Evolutionary conservation across 1,140 invertebrate species (phyloP), one percentile per base, ranked within the genome.

Genomic region (Drosophila willistoni): DNA sequence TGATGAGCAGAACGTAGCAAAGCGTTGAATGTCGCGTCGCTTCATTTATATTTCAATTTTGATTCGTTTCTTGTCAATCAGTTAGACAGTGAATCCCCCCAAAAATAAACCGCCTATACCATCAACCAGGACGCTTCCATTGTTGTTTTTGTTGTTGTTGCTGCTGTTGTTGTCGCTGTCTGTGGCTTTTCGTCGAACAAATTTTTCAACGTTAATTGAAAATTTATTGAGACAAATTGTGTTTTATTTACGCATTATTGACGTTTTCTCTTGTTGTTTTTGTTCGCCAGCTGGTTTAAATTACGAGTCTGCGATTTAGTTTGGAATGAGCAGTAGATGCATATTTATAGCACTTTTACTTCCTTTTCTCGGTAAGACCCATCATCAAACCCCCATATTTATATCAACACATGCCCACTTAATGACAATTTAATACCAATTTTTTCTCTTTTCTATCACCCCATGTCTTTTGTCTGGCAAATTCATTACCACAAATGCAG

Each of bases 141-240:
- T 33, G 56, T 44, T 29, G 29, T 29, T 59, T 19, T 42, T 17
- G 55, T 59, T 47, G 55, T 51, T 47, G 67, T 51, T 47, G 67
- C 22, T 39, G 44, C 44, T 76, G 55, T 66, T 83, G 70, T 68
- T 69, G 71, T 68, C 66, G 51, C 81, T 83, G 68, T 77, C 56
- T 87, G 77, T 60, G 80, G 73, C 71, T 78, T 89, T 89, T 78
- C 14, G 68, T 60, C 22, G n/a, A 72, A 41, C 65, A 74, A 66
- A 78, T 83, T 79, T 89, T 89, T 78, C 62, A 83, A 79, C 80
- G 71, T 83, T 89, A 89, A 89, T 89, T 89, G 84, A 89, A 89
- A 89, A 89, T 89, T 89, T 90, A 89, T 89, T 89, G 84, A 89
- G 84, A 89, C 77, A 89, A 89, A 89, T 89, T 89, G 84, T 89